Base-by-base conservation (phyloP, 1,140 invertebrate genomes). In the Drosophila parvula region DNA sequence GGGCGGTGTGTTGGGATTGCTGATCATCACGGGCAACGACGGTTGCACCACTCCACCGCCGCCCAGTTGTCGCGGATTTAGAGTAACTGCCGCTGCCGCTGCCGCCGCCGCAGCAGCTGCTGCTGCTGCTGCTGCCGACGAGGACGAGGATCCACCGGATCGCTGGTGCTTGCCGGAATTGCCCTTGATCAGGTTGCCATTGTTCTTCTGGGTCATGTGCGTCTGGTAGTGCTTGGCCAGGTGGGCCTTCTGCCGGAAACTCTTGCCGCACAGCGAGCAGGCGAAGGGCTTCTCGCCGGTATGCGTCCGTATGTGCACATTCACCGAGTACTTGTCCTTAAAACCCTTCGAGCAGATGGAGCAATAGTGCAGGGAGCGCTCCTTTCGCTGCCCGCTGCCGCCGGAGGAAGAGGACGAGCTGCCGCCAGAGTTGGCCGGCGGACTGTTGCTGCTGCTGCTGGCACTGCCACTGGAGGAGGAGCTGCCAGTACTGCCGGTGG, bases 181-280 rank as follows among this genome's bases (percentile, higher is more conserved):
- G 27, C 86, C 84, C 48, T 92, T 92, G 56, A 91, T 89, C 32
- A 91, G 80, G 81, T 50, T 89, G 9, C 90, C 90, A 34, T 91
- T 92, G 43, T 94, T 95, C 85, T 96, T 96, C 88, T 96, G 96
- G 9, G 96, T 96, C 65, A 97, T 95, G 92, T 99, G 98, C 18
- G 98, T 99, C 92, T 98, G 97, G 92, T 99, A 98, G 92, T 99
- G 98, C 92, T 99, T 99, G 59, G 98, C 98, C 57, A 99, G 94
- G 91, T 99, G 98, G 0, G 98, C 98, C 92, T 99, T 99, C 92
- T 99, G 98, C 16, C 98, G 94, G 93, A 98, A 98, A 78, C 96
- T 97, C 90, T 98, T 98, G 48, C 96, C 96, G 81, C 97, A 98
- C 16, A 97, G 92, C 10, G 96, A 96, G 90, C 97, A 98, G 8